Evolutionary conservation across 2,888 invertebrate genomes (phyloP), one percentile per base, ranked within the genome.

Genomic region (Diarsia rubi): DNA sequence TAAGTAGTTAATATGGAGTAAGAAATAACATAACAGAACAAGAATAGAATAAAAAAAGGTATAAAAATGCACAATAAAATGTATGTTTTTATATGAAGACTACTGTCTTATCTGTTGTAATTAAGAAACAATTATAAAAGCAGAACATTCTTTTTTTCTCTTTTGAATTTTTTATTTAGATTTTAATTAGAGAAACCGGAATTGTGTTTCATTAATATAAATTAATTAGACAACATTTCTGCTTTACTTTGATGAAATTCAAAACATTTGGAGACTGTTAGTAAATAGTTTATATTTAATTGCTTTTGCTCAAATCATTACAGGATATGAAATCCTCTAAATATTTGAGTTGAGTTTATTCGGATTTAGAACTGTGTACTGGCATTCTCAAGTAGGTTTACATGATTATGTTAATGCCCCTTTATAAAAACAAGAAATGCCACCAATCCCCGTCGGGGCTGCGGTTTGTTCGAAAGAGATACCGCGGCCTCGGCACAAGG

Each of bases 141-240:
- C 8, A 3, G 11, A 70, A 31, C 24, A 54, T 5, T 60, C 6
- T 6, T 14, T 66, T 37, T 81, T 66, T 31, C 27, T 62, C n/a
- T 19, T 71, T 63, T 27, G 62, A 47, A 49, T 16, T 79, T 73
- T 60, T n/a, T 68, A 42, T 81, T 59, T 64, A 59, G 21, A 76
- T 8, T 69, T 69, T 69, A 60, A 81, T 75, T 47, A 57, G 54
- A 65, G 45, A 44, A 73, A 68, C 11, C 24, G 4, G 64, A 59
- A 31, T 69, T 62, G 31, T 47, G 12, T 75, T 66, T 49, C n/a
- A 63, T 63, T 66, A 37, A 47, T 31, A 37, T 8, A 59, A 16
- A 47, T 67, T 54, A 49, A 57, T 77, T 57, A 37, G 31, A 63
- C 27, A 31, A 52, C 27, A 54, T 45, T 75, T 45, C 16, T 63